phyloP scores from a whole-genome alignment of 92 coral and sea anemone species.

The Epizoanthus stellaris region DNA sequence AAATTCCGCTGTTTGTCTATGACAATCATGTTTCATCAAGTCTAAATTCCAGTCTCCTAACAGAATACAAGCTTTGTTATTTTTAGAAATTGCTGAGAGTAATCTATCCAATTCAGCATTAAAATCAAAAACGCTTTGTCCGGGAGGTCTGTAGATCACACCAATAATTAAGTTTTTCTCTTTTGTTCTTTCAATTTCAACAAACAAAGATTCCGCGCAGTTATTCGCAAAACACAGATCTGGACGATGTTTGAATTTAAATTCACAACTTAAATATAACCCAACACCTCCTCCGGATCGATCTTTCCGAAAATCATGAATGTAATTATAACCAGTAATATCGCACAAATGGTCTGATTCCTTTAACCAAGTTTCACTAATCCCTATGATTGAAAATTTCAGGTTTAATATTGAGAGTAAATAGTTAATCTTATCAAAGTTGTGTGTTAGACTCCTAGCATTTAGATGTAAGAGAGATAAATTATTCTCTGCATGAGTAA shows the following conservation, averaged over 20 bases:
- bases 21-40: constrained; percentile 24
- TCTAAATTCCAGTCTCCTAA: constrained; percentile 21
- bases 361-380: constrained; percentile 16
- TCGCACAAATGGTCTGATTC: background rate
- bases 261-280: constrained; percentile 1
- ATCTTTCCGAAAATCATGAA: constrained; percentile 46
- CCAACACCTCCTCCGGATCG: constrained; percentile 49
- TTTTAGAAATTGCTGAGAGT: background rate
- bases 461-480: background rate
- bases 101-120: constrained; percentile 7
- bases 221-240: constrained; percentile 42
- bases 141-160: constrained; percentile 31
- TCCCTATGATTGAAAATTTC: constrained; percentile 43
- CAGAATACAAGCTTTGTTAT: constrained; percentile 1
- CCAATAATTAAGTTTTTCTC: constrained; percentile 28
- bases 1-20: constrained; percentile 22
- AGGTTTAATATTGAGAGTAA: constrained; percentile 21
- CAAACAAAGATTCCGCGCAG: constrained; percentile 10
- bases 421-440: constrained; percentile 23
- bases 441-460: background rate
- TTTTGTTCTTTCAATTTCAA: constrained; percentile 3
- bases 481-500: background rate
- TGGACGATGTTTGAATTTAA: constrained; percentile 42
- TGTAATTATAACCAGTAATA: constrained; percentile 47
- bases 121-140: background rate